Evolutionary conservation across 2,113 vertebrate species (phyloP).

Genomic region (Barnardius zonarius): DNA sequence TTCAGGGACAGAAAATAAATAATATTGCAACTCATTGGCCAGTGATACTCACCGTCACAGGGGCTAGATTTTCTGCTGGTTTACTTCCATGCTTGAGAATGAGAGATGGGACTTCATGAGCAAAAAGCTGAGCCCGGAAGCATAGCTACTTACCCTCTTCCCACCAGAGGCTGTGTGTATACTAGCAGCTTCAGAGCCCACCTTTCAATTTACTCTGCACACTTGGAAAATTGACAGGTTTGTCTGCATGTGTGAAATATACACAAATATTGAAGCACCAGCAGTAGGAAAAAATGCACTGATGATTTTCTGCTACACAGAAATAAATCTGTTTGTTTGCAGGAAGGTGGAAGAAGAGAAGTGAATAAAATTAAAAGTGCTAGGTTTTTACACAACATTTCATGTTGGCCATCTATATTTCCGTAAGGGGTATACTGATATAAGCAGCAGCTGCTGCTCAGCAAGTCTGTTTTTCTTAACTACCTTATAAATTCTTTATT

Average conservation of each 20-base stretch:
- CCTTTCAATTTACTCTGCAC: not conserved
- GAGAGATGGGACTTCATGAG: not conserved
- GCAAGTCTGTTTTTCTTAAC: not conserved
- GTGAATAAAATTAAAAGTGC: not conserved
- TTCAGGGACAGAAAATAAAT: not conserved
- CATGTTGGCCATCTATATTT: not conserved
- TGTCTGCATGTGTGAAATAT: not conserved
- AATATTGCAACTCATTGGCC: not conserved
- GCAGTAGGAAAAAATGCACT: not conserved
- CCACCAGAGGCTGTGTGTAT: not conserved
- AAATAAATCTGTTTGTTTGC: not conserved
- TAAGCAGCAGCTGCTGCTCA: not conserved
- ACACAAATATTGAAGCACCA: not conserved
- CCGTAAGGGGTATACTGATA: not conserved
- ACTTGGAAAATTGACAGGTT: not conserved
- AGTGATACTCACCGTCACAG: not conserved
- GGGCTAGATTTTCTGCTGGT: not conserved
- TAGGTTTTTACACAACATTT: not conserved
- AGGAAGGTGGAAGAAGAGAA: not conserved
- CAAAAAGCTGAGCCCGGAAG: not conserved
- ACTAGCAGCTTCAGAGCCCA: not conserved
- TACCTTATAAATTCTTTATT: not conserved
- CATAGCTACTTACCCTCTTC: rapidly evolving
- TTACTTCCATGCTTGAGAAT: not conserved
- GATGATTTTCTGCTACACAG: not conserved